These are phyloP conservation scores for Allophyes oxyacanthae DNA, from an alignment of 2,888 invertebrate species.

Conservation along the genomic window DNA sequence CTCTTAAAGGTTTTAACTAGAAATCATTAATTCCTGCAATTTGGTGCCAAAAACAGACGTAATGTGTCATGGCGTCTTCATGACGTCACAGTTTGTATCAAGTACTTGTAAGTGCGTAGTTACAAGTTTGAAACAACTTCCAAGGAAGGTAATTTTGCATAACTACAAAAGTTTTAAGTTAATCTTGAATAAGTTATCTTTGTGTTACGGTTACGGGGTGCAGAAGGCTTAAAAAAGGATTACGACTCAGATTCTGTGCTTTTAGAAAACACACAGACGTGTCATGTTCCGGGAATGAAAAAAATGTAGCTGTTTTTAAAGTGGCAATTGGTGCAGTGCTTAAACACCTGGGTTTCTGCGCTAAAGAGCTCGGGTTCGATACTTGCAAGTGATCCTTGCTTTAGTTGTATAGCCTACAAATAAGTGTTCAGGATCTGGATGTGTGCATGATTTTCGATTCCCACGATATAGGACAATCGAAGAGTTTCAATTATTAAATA, in stretches of 20 bases:
- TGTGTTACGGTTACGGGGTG: conserved; percentile 45
- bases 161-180: conserved; percentile 55
- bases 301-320: no score
- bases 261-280: no score
- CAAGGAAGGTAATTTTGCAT: conserved; percentile 49
- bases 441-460: no score
- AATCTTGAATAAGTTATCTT: conserved; percentile 51
- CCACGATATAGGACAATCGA: no score
- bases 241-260: conserved; percentile 9
- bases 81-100: conserved; percentile 41
- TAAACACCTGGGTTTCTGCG: no score
- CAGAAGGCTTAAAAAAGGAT: conserved; percentile 23
- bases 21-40: conserved; percentile 32
- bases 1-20: conserved; percentile 3
- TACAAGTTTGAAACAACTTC: conserved; percentile 46
- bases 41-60: conserved; percentile 30
- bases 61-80: conserved; percentile 48
- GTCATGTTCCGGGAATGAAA: no score
- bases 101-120: conserved; percentile 49
- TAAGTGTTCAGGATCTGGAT: no score
- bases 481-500: no score
- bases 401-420: no score
- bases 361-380: no score
- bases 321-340: no score
- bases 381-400: no score